phyloP scores from a whole-genome alignment of 2,113 vertebrate species.

The Chlamydotis undulata region DNA sequence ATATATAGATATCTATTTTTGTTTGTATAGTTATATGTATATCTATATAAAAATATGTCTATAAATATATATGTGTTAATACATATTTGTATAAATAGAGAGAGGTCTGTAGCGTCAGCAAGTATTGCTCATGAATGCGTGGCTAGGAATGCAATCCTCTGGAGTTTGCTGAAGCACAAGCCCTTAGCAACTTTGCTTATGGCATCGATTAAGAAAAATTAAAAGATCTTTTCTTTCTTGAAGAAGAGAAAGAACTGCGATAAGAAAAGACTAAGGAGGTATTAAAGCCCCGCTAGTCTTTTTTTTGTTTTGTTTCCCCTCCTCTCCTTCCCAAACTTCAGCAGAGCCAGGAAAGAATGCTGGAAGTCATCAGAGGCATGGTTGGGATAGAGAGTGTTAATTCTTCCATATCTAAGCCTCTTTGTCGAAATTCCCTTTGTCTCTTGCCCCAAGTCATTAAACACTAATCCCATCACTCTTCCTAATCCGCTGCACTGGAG shows the following conservation, averaged over 20 bases:
- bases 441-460: slow-evolving; percentile 99
- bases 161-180: background rate
- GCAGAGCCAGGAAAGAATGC: slow-evolving; percentile 77
- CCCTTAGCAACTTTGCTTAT: background rate
- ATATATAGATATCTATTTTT: background rate
- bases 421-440: slow-evolving; percentile 88
- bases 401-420: slow-evolving; percentile 91
- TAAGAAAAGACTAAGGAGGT: slow-evolving; percentile 69
- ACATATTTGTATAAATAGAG: background rate
- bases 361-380: slow-evolving; percentile 79
- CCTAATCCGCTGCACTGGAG: slow-evolving; percentile 93
- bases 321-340: background rate
- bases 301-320: background rate
- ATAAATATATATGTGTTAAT: too few species aligned
- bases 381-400: slow-evolving; percentile 88
- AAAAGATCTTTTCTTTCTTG: slow-evolving; percentile 63
- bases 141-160: background rate
- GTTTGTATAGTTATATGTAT: background rate
- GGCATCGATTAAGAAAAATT: slow-evolving; percentile 51
- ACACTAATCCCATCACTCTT: slow-evolving; percentile 99
- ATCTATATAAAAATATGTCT: background rate
- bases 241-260: background rate
- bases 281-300: slow-evolving; percentile 63
- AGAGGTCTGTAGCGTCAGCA: background rate
- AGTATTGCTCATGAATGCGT: background rate